phyloP scores from a whole-genome alignment of 1,140 invertebrate species.

The Scaptomyza hsui region DNA sequence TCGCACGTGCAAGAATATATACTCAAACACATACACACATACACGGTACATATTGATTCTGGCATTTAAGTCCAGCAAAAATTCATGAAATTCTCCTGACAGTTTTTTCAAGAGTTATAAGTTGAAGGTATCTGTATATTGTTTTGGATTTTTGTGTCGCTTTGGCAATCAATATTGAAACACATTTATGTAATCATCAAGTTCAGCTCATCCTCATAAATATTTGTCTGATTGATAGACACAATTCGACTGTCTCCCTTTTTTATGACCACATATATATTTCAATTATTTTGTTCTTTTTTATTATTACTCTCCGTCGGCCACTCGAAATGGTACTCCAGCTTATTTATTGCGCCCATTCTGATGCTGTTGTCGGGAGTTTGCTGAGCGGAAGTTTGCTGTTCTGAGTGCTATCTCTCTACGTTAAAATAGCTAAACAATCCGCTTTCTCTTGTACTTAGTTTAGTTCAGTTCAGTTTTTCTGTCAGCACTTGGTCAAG shows the following conservation, averaged over 20 bases:
- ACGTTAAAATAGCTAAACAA: constrained; percentile 53
- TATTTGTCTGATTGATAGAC: constrained; percentile 69
- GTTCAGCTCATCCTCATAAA: constrained; percentile 43
- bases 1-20: constrained; percentile 50
- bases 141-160: constrained; percentile 33
- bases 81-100: constrained; percentile 63
- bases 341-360: constrained; percentile 61
- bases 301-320: constrained; percentile 53
- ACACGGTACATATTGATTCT: constrained; percentile 6
- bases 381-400: constrained; percentile 25
- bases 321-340: constrained; percentile 60
- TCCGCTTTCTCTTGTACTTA: constrained; percentile 14
- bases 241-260: not conserved
- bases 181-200: constrained; percentile 68
- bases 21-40: not conserved
- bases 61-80: constrained; percentile 15
- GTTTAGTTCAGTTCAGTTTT: not conserved
- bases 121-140: constrained; percentile 6
- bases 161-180: constrained; percentile 59
- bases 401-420: constrained; percentile 24
- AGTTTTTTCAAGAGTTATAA: constrained; percentile 50
- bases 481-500: constrained; percentile 1
- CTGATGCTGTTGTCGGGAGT: constrained; percentile 21
- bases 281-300: constrained; percentile 13
- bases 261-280: constrained; percentile 35